Percentiles rank a stretch among this genome's conserved stretches.
Evolutionary conservation across 2,113 vertebrate genomes (phyloP).

Genomic region (Alces alces): DNA sequence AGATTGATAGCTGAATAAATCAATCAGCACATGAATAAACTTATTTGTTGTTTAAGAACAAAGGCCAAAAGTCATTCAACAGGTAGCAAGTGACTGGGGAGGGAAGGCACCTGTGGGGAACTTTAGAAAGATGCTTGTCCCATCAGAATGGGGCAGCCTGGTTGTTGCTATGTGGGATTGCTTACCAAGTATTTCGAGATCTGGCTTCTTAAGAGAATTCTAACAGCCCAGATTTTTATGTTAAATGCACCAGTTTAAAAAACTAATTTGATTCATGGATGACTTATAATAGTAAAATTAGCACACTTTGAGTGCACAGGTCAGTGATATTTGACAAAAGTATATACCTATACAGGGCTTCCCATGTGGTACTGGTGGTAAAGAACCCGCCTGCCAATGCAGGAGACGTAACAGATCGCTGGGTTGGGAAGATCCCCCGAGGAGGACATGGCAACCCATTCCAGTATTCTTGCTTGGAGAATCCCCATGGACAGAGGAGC

Average conservation of each 20-base stretch:
- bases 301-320: background rate
- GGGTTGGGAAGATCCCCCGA: background rate
- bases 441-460: background rate
- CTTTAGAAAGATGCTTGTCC: background rate
- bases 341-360: background rate
- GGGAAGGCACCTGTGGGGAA: rapidly evolving
- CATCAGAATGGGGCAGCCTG: background rate
- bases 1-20: background rate
- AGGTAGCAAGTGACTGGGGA: background rate
- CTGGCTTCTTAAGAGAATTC: background rate
- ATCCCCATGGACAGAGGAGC: background rate
- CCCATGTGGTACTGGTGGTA: background rate
- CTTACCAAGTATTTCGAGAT: background rate
- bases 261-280: background rate
- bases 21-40: background rate
- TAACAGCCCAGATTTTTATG: background rate
- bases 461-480: background rate
- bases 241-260: background rate
- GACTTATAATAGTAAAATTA: background rate
- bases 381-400: background rate
- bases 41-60: background rate
- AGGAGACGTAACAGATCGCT: background rate
- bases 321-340: background rate
- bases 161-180: background rate
- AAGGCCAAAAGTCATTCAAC: background rate